Evolutionary conservation across 2,113 vertebrate species (phyloP).

Genomic region (Tachysurus vachellii): DNA sequence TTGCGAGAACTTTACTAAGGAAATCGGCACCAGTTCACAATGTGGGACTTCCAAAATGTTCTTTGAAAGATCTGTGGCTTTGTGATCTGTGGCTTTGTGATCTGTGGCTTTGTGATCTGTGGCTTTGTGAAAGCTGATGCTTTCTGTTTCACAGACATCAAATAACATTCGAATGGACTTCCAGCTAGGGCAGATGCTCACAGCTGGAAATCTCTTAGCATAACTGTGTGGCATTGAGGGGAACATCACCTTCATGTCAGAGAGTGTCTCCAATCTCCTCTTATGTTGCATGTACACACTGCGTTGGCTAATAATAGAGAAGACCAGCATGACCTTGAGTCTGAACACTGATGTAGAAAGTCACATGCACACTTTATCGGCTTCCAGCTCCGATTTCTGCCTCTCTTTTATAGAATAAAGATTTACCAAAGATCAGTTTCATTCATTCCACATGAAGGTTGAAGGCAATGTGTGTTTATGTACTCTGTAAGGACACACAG

Average conservation of each 20-base stretch:
- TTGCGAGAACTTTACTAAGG: not conserved
- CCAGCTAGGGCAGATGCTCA: not conserved
- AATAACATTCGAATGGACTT: not conserved
- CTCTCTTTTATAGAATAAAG: not conserved
- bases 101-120: not conserved
- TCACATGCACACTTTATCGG: not conserved
- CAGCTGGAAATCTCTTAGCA: not conserved
- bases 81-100: not conserved
- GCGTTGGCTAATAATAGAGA: constrained; percentile 34
- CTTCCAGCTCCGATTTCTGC: not conserved
- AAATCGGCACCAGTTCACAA: too few relatives aligned
- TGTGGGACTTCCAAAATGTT: too few relatives aligned
- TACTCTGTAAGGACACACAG: not conserved
- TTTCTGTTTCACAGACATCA: not conserved
- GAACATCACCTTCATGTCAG: constrained; percentile 16
- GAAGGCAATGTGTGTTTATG: not conserved
- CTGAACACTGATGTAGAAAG: not conserved
- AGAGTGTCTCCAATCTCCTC: not conserved
- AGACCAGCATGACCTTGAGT: constrained; percentile 12
- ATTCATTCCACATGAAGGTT: not conserved
- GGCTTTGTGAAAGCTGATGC: not conserved
- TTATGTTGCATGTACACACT: not conserved
- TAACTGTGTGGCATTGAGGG: not conserved
- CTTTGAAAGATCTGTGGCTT: not conserved
- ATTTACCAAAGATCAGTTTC: not conserved